Conservation (phyloP, 2,113 vertebrate genomes). For the Apistogramma diplotaenia region DNA sequence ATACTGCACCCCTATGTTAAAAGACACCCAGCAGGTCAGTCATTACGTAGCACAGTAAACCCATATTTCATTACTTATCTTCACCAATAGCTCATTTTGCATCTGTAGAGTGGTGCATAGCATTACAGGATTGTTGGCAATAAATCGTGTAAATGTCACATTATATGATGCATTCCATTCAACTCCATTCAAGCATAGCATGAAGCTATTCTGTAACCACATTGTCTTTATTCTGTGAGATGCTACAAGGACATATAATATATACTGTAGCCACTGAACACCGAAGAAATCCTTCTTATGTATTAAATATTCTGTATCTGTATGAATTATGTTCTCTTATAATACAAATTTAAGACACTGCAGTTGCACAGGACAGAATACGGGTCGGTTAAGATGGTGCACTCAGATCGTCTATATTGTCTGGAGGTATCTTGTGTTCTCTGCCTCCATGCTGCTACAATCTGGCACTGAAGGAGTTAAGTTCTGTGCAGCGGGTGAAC, state of each 20-base stretch:
- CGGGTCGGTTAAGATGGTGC: not conserved
- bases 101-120: not conserved
- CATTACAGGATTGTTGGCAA: not conserved
- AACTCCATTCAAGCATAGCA: too few relatives aligned
- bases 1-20: too few relatives aligned
- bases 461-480: constrained; percentile 66
- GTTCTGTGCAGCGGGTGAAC: constrained; percentile 65
- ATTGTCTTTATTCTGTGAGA: not conserved
- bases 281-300: not conserved
- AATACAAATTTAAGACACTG: not conserved
- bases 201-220: too few relatives aligned
- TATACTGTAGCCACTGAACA: not conserved
- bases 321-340: not conserved
- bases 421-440: not conserved
- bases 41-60: not conserved
- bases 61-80: not conserved
- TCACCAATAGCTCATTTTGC: not conserved
- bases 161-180: not conserved
- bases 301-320: not conserved
- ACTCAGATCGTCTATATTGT: not conserved
- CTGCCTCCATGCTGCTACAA: not conserved
- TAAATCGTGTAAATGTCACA: not conserved
- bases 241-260: not conserved
- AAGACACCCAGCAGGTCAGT: not conserved
- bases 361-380: not conserved